Base-by-base conservation (phyloP, 2,888 invertebrate species). In the Labia minor region DNA sequence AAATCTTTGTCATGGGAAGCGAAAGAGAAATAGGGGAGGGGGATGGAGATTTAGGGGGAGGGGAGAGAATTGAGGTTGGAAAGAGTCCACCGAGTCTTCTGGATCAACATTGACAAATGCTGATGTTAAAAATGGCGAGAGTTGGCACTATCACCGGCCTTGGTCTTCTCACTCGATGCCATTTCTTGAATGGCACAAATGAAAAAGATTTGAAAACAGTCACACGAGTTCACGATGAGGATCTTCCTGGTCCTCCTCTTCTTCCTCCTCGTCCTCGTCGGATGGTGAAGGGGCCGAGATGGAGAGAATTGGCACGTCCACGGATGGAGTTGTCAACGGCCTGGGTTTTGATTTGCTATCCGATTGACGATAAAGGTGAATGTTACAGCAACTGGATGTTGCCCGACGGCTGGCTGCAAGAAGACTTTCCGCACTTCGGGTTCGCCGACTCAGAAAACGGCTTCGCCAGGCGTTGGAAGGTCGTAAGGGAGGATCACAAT, bases 271-370 rank as follows among this genome's bases (percentile, higher is more conserved):
- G 1, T 65, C 37, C 72, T 88, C 88, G 72, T 88, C 87, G 14
- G 89, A 87, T 33, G 89, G 89, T 18, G 88, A 88, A 0, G 89
- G 89, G n/a, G 88, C 88, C 11, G 89, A 89, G 21, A 90, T 84
- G 20, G 89, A 89, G 4, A 90, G 82, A 72, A 88, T 88, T 64
- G 89, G 89, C 72, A 90, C 79, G 49, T 87, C 87, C 70, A 87
- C 87, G 72, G 86, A 86, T 65, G 77, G 6, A 2, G 49, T 49
- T 3, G 49, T 14, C 49, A 14, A 76, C 14, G 72, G 72, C 80
- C 71, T 82, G 77, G 71, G 81, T 80, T 75, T 75, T 75, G 80
- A 81, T 77, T 79, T 73, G 78, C 76, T 71, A 79, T 81, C 68
- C 78, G 72, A 61, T 80, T 80, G 74, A 79, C 81, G 75, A 78